A percentile compares a stretch with the other conserved stretches of the same genome.
Conservation (phyloP, 2,113 vertebrate species). For the Rhynchopsitta pachyrhyncha region DNA sequence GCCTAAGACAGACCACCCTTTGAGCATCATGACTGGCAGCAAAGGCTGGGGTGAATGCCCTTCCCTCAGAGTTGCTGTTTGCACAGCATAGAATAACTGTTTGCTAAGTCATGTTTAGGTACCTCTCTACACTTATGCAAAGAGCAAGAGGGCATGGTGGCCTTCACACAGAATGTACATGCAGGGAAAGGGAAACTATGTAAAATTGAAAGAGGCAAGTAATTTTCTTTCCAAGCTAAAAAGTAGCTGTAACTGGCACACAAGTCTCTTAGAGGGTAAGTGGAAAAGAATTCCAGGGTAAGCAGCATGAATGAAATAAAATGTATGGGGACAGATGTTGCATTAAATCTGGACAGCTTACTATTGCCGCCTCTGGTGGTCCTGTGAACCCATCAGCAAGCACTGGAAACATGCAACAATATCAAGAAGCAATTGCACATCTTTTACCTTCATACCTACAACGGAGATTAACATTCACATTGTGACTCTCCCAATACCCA, state of each 20-base stretch:
- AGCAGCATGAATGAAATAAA: not conserved
- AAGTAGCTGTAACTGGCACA: not conserved
- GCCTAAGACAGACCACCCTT: not conserved
- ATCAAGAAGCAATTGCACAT: not conserved
- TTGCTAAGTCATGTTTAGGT: conserved; percentile 39
- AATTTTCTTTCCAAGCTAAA: not conserved
- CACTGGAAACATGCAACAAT: not conserved
- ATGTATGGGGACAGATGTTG: not conserved
- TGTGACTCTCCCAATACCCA: not conserved
- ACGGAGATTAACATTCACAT: not conserved
- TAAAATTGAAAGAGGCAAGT: not conserved
- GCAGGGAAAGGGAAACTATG: not conserved
- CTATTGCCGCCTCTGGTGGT: not conserved
- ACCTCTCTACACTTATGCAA: not conserved
- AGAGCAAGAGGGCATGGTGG: conserved; percentile 3
- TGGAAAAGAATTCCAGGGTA: not conserved
- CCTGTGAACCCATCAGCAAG: not conserved
- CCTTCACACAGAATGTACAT: not conserved
- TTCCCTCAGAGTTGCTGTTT: conserved; percentile 51
- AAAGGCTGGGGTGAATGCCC: not conserved
- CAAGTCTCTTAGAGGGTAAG: not conserved
- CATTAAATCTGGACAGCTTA: not conserved
- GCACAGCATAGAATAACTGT: conserved; percentile 56
- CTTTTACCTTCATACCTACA: not conserved
- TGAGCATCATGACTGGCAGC: not conserved